Evolutionary conservation across 2,888 invertebrate species (phyloP), one percentile per base, ranked within the genome.

Genomic region (Brassicogethes aeneus): DNA sequence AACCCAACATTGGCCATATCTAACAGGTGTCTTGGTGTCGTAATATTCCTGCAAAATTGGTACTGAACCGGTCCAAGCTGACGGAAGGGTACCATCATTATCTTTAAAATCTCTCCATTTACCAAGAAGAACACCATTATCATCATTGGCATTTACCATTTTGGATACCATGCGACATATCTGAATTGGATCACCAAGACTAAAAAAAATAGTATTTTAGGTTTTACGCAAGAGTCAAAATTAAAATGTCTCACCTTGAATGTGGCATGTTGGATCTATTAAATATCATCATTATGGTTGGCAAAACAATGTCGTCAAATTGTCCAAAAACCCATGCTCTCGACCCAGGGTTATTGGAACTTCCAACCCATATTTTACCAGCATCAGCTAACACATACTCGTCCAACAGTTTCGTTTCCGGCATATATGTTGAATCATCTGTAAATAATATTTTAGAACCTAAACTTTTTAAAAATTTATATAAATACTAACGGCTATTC

Each of bases 1-100:
- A 2, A 89, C 88, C 87, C 88, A 91, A 62, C 90, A 90, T 60
- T 91, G 90, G 2, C 89, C 90, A 55, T 85, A 91, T 13, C 74
- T 75, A 5, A 90, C 88, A 3, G 82, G 75, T 33, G 73, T 66
- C 45, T 74, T 73, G 0, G 72, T 79, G 61, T 75, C 76, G 48
- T 75, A 61, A 66, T 80, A 90, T 60, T 86, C 70, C 40, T 80
- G 77, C 38, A 90, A 66, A 55, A 89, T 89, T 34, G 82, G 79
- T 3, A 84, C 80, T 16, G 85, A 85, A 36, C 87, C 86, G 1
- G 85, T 82, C 89, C 90, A 90, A 12, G 79, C 78, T 0, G 82
- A 75, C 0, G 90, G 89, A 0, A 83, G 76, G 0, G 80, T 81
- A 0, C 88, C 88, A 40, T 82, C 86, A 0, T 70, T 72, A 55